Evolutionary conservation across 1,140 invertebrate genomes (phyloP), one percentile per base, ranked within the genome.

Genomic region (Drosophila parabipectinata): DNA sequence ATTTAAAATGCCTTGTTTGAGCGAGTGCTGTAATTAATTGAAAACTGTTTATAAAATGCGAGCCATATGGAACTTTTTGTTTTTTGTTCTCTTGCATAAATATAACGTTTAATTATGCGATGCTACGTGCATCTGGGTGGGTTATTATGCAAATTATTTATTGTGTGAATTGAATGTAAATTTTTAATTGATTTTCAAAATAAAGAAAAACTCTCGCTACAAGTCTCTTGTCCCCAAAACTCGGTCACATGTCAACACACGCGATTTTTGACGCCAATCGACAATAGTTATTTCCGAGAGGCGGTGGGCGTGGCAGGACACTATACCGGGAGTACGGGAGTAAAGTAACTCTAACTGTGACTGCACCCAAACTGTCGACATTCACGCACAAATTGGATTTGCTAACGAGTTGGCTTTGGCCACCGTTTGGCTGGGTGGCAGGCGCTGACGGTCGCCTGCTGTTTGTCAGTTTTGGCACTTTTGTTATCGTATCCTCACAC

Each of bases 361-460:
- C 60, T 81, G 80, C 80, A 84, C 47, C 59, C 39, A 68, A 87
- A 88, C 83, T 87, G 83, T 87, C 83, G 76, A 88, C 83, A 88
- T 69, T 83, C 83, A 88, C 83, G 81, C 81, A 82, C 83, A 88
- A 88, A 88, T 88, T 88, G 83, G 83, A 83, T 88, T 88, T 88
- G 48, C 79, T 79, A 88, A 88, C 83, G 79, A 87, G 79, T 82
- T 79, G 72, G 64, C 77, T 56, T 59, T 45, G 44, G 41, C 32
- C 37, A 14, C 7, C 41, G 48, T 41, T 26, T 52, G 41, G 26
- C 21, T 14, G 21, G 47, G 41, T 14, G 8, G 45, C 14, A 21
- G 24, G 10, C 18, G 60, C 58, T 85, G 82, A 85, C 83, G 85
- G 74, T 85, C 73, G 79, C 69, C 78, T 80, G 82, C 82, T 85